Evolutionary conservation across 2,888 invertebrate species (phyloP), one percentile per base, ranked within the genome.

Genomic region (Drosophila lutescens): DNA sequence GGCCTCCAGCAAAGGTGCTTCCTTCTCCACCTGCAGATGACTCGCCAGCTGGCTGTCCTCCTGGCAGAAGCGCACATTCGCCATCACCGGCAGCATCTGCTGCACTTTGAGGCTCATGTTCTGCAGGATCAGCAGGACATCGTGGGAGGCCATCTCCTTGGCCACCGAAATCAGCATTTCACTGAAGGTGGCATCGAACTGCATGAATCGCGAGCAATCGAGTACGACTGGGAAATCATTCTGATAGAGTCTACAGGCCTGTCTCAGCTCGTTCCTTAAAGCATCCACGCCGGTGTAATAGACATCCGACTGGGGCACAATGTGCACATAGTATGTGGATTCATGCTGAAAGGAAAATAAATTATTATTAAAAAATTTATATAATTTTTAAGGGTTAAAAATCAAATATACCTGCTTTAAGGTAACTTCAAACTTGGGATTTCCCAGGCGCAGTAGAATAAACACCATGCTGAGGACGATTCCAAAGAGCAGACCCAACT

Each of bases 401-500:
- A 0, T 1, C 4, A 68, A 51, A 34, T 5, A 0, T 72, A 92
- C 92, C 80, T 89, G 78, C 53, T 86, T 83, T 2, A 91, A 68
- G 17, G 70, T 56, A 4, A 89, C 70, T 26, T 87, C 80, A 3
- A 91, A 74, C 54, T 88, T 91, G 20, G 97, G 96, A 79, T 95
- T 93, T 36, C 96, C 94, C 92, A 96, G 93, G 20, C 94, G 92
- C 76, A 95, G 94, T 61, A 97, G 92, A 58, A 97, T 92, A 87
- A 93, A 93, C 4, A 94, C 90, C 63, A 96, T 93, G 90, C 95
- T 95, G 36, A 95, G 92, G 15, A 94, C 86, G 73, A 95, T 94
- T 63, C 97, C 97, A 50, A 94, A 93, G 32, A 96, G 92, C 75
- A 98, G 94, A 53, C 97, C 97, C 86, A 95, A 93, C 93, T 97